These are phyloP conservation scores for Platorchestia sp. DNA, from an alignment of 1,140 invertebrate genomes.

Conservation along the genomic window DNA sequence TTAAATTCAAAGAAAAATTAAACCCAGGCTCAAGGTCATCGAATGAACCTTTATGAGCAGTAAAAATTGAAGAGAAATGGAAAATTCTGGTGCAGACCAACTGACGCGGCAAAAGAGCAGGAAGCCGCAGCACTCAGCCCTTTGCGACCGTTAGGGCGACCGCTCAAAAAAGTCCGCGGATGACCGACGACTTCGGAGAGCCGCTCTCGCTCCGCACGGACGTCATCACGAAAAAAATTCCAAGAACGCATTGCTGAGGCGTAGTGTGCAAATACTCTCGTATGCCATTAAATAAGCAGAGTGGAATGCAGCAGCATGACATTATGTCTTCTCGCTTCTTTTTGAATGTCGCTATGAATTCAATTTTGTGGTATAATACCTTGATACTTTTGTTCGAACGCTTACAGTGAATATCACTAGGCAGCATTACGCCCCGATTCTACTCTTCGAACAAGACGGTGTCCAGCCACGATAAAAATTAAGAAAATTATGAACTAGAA, in stretches of 20 bases:
- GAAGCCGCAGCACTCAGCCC: background rate
- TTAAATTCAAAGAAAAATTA: background rate
- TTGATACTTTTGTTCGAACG: too few species aligned
- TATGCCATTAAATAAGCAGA: too few species aligned
- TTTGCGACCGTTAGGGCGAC: background rate
- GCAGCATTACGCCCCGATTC: too few species aligned
- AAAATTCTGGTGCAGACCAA: background rate
- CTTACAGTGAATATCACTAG: too few species aligned
- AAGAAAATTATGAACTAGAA: too few species aligned
- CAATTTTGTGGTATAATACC: too few species aligned
- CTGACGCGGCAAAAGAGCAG: background rate
- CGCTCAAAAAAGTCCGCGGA: background rate
- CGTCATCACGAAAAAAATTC: background rate
- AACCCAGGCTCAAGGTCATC: background rate
- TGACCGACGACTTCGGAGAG: background rate
- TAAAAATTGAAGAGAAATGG: background rate
- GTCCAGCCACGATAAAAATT: too few species aligned
- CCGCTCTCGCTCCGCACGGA: background rate
- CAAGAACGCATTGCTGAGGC: background rate
- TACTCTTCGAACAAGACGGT: too few species aligned
- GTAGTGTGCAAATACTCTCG: too few species aligned
- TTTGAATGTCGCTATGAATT: too few species aligned
- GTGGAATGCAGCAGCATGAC: too few species aligned
- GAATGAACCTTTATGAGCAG: background rate
- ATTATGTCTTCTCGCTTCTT: too few species aligned